Percentiles rank a stretch among this genome's conserved stretches.
Conservation (phyloP, 1,140 invertebrate species). For the Aphidius ervi region DNA sequence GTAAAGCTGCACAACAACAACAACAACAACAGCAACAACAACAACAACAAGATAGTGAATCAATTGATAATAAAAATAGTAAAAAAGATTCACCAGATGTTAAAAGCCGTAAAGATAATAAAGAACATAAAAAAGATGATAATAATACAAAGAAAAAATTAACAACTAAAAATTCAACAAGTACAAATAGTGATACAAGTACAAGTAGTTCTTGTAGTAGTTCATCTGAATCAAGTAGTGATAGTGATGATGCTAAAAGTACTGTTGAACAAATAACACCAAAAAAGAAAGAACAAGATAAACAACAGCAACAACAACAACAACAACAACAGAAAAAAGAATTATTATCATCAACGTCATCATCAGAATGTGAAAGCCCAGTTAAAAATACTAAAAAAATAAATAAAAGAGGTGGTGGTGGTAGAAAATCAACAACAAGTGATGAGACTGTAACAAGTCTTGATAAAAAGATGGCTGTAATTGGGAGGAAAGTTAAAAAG, state of each 20-base stretch:
- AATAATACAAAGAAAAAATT: slow-evolving; percentile 28
- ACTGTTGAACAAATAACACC: slow-evolving; percentile 20
- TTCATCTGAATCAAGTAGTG: slow-evolving; percentile 46
- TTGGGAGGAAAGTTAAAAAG: slow-evolving; percentile 60
- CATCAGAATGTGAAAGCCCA: slow-evolving; percentile 42
- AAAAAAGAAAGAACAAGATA: slow-evolving; percentile 35
- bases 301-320: too few species aligned
- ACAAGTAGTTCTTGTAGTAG: slow-evolving; percentile 42
- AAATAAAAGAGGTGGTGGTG: slow-evolving; percentile 13
- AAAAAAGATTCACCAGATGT: slow-evolving; percentile 33
- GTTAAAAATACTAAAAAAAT: slow-evolving; percentile 21
- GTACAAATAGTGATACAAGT: slow-evolving; percentile 35
- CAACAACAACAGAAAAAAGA: too few species aligned
- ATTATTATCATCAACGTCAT: slow-evolving; percentile 37
- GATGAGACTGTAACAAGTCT: slow-evolving; percentile 25
- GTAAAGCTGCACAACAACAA: slow-evolving; percentile 46
- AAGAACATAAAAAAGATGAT: slow-evolving; percentile 37
- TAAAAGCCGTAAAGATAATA: slow-evolving; percentile 45
- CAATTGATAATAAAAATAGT: slow-evolving; percentile 40
- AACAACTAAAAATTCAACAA: slow-evolving; percentile 33
- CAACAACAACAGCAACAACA: slow-evolving; percentile 22
- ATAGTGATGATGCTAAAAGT: slow-evolving; percentile 43
- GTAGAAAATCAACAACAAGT: slow-evolving; percentile 15
- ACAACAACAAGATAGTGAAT: slow-evolving; percentile 33
- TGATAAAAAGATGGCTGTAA: slow-evolving; percentile 39